A percentile compares a stretch with the other conserved stretches of the same genome.
Evolutionary conservation across 2,797 vertebrate genomes (phyloP).

Genomic region (Glyptemys insculpta): DNA sequence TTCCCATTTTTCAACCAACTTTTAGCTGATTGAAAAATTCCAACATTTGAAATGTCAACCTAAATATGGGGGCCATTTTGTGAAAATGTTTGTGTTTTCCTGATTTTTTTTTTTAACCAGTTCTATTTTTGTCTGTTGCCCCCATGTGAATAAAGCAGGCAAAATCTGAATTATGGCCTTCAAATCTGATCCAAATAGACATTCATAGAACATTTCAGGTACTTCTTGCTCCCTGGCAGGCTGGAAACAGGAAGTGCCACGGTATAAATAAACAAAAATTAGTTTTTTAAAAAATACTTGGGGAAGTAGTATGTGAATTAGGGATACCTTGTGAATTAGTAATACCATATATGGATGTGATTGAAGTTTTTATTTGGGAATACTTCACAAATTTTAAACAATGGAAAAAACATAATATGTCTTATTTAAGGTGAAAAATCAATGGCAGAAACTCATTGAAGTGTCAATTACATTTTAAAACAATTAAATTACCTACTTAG

Average conservation of each 20-base stretch:
- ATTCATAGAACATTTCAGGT: not conserved
- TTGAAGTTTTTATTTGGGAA: conserved; percentile 23
- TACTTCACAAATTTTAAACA: not conserved
- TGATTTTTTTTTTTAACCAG: not conserved
- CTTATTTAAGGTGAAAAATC: not conserved
- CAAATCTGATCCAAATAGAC: not conserved
- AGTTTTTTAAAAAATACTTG: not conserved
- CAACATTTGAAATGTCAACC: not conserved
- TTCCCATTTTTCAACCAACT: no score
- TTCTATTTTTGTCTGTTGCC: not conserved
- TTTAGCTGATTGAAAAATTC: not conserved
- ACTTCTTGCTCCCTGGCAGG: not conserved
- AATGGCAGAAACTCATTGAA: conserved; percentile 45
- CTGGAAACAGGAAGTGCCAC: conserved; percentile 2
- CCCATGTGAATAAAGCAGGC: not conserved
- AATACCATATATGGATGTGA: not conserved
- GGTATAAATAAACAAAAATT: conserved; percentile 3
- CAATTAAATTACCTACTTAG: conserved; percentile 69
- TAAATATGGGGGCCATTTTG: not conserved
- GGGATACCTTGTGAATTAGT: not conserved
- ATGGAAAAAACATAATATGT: not conserved
- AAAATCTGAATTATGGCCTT: not conserved
- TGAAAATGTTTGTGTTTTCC: not conserved
- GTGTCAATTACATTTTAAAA: conserved; percentile 70
- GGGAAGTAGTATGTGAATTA: not conserved